phyloP scores from a whole-genome alignment of 2,888 invertebrate genomes.

The Clostera curtula region DNA sequence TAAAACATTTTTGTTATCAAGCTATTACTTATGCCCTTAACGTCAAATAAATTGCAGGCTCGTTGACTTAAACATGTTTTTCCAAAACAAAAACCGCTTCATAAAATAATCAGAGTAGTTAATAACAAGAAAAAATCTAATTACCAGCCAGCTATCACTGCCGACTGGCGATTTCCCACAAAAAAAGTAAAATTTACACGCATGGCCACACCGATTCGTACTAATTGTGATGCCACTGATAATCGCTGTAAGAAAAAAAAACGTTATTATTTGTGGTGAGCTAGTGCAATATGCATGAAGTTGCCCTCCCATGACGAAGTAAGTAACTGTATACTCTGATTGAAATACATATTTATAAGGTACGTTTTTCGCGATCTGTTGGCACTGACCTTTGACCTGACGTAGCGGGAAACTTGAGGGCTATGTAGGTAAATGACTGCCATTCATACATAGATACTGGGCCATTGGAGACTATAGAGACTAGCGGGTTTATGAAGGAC shows the following conservation, averaged over 20 bases:
- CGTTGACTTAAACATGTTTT: no score
- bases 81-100: no score
- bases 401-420: background rate
- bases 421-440: no score
- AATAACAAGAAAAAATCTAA: no score
- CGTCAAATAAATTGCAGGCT: no score
- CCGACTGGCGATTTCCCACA: constrained; percentile 3
- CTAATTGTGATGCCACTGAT: constrained; percentile 17
- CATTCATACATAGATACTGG: no score
- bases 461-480: no score
- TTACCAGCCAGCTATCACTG: background rate
- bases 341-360: constrained; percentile 50
- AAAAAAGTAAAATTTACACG: constrained; percentile 18
- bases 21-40: no score
- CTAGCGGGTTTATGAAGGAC: no score
- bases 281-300: constrained; percentile 70
- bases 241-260: constrained; percentile 27
- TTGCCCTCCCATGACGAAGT: constrained; percentile 58
- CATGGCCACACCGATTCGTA: constrained; percentile 10
- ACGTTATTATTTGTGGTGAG: constrained; percentile 40
- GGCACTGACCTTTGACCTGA: constrained; percentile 49
- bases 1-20: no score
- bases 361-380: constrained; percentile 46
- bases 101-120: no score
- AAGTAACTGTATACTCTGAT: constrained; percentile 57